Conservation (phyloP, 2,113 vertebrate genomes). For the Xiphophorus hellerii region DNA sequence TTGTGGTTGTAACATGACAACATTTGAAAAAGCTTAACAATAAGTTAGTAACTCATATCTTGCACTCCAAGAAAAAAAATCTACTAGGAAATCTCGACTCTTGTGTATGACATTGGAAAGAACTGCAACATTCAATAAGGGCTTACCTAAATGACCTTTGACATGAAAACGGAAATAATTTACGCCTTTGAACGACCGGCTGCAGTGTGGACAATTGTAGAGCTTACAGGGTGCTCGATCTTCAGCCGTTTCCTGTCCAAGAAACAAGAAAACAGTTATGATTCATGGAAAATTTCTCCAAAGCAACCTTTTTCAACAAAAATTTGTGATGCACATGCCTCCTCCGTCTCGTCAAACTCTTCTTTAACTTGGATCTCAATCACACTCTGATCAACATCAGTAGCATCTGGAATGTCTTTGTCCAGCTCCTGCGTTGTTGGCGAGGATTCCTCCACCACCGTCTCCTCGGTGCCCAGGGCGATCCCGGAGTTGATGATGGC, state of each 20-base stretch:
- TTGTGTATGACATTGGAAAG: no score
- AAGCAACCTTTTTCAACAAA: background rate
- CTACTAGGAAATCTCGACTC: no score
- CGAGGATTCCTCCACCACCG: conserved; percentile 61
- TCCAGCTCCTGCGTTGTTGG: conserved; percentile 68
- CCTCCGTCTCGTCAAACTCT: conserved; percentile 78
- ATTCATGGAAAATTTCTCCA: background rate
- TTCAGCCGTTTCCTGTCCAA: conserved; percentile 62
- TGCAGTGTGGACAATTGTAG: conserved; percentile 89
- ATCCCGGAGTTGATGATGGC: conserved; percentile 95
- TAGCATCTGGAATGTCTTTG: conserved; percentile 61
- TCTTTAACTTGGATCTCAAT: conserved; percentile 83
- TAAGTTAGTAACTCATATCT: no score
- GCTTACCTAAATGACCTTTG: conserved; percentile 89
- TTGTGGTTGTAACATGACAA: no score
- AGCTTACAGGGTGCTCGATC: conserved; percentile 63
- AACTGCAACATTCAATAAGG: background rate
- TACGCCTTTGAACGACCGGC: conserved; percentile 84
- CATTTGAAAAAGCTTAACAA: no score
- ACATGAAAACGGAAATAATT: conserved; percentile 89
- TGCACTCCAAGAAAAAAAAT: no score
- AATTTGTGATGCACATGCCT: conserved; percentile 50
- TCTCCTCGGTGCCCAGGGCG: conserved; percentile 83
- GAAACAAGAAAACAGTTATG: background rate
- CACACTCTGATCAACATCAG: conserved; percentile 55